Base-by-base conservation (phyloP, 2,113 vertebrate genomes). In the Orcinus orca region DNA sequence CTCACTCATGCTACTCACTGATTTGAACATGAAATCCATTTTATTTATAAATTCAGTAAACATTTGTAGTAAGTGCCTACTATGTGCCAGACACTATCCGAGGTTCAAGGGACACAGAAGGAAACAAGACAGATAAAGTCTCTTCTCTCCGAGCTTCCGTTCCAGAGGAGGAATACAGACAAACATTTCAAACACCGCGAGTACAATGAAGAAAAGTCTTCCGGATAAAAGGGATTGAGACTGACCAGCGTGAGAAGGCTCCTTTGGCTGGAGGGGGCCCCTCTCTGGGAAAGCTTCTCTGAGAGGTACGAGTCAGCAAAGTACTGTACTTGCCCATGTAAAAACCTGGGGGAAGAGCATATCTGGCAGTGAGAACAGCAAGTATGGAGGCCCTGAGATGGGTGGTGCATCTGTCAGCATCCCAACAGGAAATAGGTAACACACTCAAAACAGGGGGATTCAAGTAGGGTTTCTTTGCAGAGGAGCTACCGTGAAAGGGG, bases 191-290 rank as follows among this genome's bases (percentile, higher is more conserved):
- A 76, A 87, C 47, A n/a, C 77, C 33, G 2, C 8, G 15, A 26
- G 25, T 79, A 58, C 67, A 11, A 44, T 31, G 21, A 62, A 92
- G 73, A 76, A 53, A 80, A 86, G 33, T 33, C 20, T 25, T 68
- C 8, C 14, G 5, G 88, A 14, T 20, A 29, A 73, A 25, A 29
- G 60, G 31, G 21, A 13, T 25, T 62, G 81, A 88, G 44, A 44
- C 3, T 0, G 0, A 84, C 5, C 1, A 1, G 7, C 2, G 33
- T 31, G 18, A 80, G 13, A 47, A n/a, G 10, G 33, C 18, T 21
- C 38, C 1, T 86, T 26, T 62, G 20, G 65, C 86, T 79, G n/a
- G n/a, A 76, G 29, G 36, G 23, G 21, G 17, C 29, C 8, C 33
- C 36, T 71, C 21, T 33, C 80, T 36, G 12, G 53, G 44, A 79